Conservation (phyloP, 2,888 invertebrate species). For the Chymomyza fuscimana region DNA sequence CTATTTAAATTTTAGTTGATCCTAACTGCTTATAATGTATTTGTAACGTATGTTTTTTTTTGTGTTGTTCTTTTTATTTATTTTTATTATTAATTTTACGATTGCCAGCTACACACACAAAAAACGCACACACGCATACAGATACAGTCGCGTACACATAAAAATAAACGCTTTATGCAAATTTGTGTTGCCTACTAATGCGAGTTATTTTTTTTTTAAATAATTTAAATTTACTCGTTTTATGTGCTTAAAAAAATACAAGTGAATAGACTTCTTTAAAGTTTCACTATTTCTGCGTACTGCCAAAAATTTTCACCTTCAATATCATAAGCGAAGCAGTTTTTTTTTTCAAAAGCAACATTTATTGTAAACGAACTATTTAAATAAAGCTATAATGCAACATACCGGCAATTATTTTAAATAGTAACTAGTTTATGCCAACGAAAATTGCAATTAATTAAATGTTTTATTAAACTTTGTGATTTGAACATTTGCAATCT, state of each 20-base stretch:
- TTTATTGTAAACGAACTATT: background rate
- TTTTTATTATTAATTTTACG: background rate
- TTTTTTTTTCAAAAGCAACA: background rate
- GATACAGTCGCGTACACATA: background rate
- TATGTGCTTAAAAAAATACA: background rate
- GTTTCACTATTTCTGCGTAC: background rate
- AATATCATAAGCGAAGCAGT: background rate
- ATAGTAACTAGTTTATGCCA: background rate
- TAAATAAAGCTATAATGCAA: background rate
- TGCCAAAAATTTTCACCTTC: background rate
- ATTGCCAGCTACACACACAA: background rate
- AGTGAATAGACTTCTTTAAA: background rate
- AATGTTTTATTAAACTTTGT: too few relatives aligned
- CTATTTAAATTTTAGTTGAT: conserved; percentile 9
- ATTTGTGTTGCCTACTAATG: background rate
- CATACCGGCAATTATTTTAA: background rate
- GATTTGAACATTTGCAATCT: too few relatives aligned
- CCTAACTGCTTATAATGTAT: conserved; percentile 7
- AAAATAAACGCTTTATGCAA: background rate
- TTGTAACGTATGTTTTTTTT: background rate
- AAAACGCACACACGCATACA: background rate
- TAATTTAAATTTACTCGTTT: background rate
- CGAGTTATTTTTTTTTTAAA: background rate
- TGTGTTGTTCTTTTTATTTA: background rate
- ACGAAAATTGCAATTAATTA: background rate